Percentiles rank a stretch among this genome's conserved stretches.
Conservation (phyloP, 2,888 invertebrate genomes). For the Dilophus febrilis region DNA sequence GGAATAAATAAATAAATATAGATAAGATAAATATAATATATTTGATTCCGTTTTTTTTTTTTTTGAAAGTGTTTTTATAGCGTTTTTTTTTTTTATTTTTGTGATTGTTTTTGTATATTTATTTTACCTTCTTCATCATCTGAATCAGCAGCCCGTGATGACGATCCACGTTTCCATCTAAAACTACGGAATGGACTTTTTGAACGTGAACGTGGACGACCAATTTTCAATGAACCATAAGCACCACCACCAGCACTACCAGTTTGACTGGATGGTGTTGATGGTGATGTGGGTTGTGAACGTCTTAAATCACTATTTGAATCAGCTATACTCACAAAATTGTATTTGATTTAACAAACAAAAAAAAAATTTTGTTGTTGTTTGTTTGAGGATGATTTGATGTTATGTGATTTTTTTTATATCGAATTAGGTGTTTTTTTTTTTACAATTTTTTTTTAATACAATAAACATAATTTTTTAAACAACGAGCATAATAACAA, state of each 20-base stretch:
- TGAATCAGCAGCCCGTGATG: slow-evolving; percentile 52
- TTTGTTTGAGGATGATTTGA: no score
- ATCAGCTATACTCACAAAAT: neutral
- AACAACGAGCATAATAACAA: neutral
- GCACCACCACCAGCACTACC: no score
- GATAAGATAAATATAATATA: no score
- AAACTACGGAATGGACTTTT: slow-evolving; percentile 89
- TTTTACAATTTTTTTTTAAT: neutral
- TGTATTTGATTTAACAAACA: no score
- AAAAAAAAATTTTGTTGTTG: no score
- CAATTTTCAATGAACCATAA: slow-evolving; percentile 26
- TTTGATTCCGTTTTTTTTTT: no score
- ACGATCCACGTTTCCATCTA: slow-evolving; percentile 70
- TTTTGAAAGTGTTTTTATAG: no score
- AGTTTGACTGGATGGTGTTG: slow-evolving; percentile 22
- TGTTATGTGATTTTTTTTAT: no score
- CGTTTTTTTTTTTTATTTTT: no score
- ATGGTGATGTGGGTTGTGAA: slow-evolving; percentile 6
- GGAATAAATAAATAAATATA: no score
- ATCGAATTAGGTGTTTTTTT: neutral
- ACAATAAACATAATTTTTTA: no score
- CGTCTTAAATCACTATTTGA: slow-evolving; percentile 3
- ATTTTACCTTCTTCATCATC: slow-evolving; percentile 51
- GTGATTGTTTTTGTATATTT: no score
- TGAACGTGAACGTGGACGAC: slow-evolving; percentile 48